Evolutionary conservation across 2,113 vertebrate genomes (phyloP).

Genomic region (Pteropus alecto): DNA sequence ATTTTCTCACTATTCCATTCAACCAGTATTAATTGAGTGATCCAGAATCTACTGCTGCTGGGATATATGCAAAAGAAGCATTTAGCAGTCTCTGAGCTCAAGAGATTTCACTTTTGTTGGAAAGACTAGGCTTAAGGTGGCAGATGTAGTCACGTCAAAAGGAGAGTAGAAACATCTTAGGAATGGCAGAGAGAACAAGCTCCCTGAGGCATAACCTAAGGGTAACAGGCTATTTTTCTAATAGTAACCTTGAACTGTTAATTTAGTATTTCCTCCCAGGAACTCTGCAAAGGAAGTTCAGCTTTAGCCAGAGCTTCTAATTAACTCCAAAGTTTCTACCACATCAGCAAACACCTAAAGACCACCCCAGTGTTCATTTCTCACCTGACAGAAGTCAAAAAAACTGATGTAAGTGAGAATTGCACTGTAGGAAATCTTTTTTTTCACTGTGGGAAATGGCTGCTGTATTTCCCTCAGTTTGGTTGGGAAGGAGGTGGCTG

Average conservation of each 20-base stretch:
- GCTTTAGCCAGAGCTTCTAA: constrained; percentile 66
- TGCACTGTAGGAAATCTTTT: constrained; percentile 53
- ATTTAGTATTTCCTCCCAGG: constrained; percentile 71
- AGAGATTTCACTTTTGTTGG: not conserved
- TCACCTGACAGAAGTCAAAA: constrained; percentile 56
- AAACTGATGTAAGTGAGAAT: constrained; percentile 58
- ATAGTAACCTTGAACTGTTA: constrained; percentile 67
- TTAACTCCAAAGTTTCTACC: constrained; percentile 73
- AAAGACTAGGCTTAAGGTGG: not conserved
- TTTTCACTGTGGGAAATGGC: constrained; percentile 48
- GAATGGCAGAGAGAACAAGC: not conserved
- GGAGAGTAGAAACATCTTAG: not conserved
- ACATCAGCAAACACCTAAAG: constrained; percentile 57
- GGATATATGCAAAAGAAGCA: not conserved
- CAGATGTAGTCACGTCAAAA: not conserved
- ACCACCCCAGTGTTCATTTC: constrained; percentile 48
- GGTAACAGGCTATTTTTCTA: constrained; percentile 54
- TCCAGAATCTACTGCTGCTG: not conserved
- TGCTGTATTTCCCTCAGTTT: constrained; percentile 23
- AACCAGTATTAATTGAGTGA: not conserved
- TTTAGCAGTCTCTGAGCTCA: not conserved
- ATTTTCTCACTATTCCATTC: not conserved
- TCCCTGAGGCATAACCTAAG: constrained; percentile 22
- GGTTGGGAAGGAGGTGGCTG: not conserved
- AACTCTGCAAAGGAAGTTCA: constrained; percentile 70